Base-by-base conservation (phyloP, 2,888 invertebrate genomes). In the Oligia fasciuncula region DNA sequence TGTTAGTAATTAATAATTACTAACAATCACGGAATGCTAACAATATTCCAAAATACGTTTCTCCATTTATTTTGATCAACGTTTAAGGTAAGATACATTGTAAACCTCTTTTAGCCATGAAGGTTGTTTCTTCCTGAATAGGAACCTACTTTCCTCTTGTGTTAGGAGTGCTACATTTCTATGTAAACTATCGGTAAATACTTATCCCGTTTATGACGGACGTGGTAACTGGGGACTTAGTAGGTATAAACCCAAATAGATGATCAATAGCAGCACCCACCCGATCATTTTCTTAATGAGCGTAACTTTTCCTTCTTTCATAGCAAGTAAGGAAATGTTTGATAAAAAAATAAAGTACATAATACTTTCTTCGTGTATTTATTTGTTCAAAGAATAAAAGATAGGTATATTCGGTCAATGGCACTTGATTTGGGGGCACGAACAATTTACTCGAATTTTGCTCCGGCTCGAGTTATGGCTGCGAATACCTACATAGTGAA, bases 401-500 rank as follows among this genome's bases (percentile, higher is more conserved):
- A 81, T 81, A 76, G 43, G 80, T 81, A 69, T 86, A 74, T 83
- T 76, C 43, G 78, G 72, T 80, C 83, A 82, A 87, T 85, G 78
- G 70, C 79, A 81, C 87, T 85, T 87, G 79, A 86, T 89, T 85
- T 79, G 72, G 79, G 40, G 74, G 70, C 76, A 73, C 73, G 70
- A 72, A 68, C 63, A 74, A 77, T 82, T 89, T 79, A 80, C 67
- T 75, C 35, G 74, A 80, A 83, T 83, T 79, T 83, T 81, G 70
- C 73, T 46, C 63, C 57, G 67, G 63, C 73, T 43, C 80, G 83
- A 89, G 85, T 80, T 91, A 89, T 87, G 85, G 83, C 79, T 73
- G 54, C 81, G 78, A 81, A 90, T 90, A 88, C 85, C 84, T 85
- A 80, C 79, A 85, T 86, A 81, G 85, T 88, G 84, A 85, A 86